A percentile compares a stretch with the other conserved stretches of the same genome.
These are phyloP conservation scores for Caerostris extrusa DNA, from an alignment of 1,140 invertebrate genomes.

Conservation along the genomic window DNA sequence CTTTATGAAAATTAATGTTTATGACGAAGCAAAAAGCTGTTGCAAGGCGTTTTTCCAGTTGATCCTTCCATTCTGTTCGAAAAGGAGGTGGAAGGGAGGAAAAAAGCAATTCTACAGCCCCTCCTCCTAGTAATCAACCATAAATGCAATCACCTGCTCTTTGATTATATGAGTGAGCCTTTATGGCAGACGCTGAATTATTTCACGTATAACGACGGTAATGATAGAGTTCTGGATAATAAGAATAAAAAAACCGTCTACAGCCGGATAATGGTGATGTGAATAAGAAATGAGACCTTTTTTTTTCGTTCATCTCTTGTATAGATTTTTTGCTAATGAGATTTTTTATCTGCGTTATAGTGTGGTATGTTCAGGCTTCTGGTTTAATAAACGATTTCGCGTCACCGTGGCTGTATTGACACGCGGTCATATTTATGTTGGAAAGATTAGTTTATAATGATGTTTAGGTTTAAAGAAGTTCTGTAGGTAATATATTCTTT, in stretches of 20 bases:
- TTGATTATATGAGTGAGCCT: conserved; percentile 18
- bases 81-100: background rate
- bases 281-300: conserved; percentile 20
- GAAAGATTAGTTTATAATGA: too few species aligned
- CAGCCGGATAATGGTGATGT: background rate
- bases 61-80: background rate
- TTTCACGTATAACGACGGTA: background rate
- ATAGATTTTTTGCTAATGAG: background rate
- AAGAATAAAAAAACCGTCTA: background rate
- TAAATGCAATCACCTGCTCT: conserved; percentile 17
- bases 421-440: too few species aligned
- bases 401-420: too few species aligned
- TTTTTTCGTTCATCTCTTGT: background rate
- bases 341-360: background rate
- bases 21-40: background rate
- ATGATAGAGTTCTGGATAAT: conserved; percentile 2
- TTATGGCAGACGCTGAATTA: conserved; percentile 1
- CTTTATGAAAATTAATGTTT: background rate
- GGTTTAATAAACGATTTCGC: background rate
- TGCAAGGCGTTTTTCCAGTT: background rate
- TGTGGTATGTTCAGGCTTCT: background rate
- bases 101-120: background rate
- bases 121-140: background rate
- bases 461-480: too few species aligned
- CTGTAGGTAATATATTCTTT: too few species aligned